A percentile compares a stretch with the other conserved stretches of the same genome.
phyloP scores from a whole-genome alignment of 2,113 vertebrate species.

The Eidolon helvum region DNA sequence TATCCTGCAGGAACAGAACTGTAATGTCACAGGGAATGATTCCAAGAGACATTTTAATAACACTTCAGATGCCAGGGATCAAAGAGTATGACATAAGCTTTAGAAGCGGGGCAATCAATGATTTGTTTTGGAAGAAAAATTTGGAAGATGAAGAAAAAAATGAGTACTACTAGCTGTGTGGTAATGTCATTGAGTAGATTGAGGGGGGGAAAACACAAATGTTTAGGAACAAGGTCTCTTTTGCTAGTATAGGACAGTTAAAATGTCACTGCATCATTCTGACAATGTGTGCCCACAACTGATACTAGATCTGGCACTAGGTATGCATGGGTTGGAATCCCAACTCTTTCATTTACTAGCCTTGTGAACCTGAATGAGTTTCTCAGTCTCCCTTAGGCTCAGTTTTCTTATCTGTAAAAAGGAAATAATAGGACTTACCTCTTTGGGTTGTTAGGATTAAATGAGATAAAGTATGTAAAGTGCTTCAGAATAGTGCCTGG shows the following conservation, averaged over 20 bases:
- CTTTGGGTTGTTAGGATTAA: background rate
- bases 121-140: slow-evolving; percentile 48
- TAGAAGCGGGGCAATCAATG: background rate
- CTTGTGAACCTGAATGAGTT: background rate
- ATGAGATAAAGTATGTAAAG: background rate
- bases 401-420: background rate
- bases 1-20: background rate
- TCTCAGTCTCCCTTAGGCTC: background rate
- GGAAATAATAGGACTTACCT: background rate
- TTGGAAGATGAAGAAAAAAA: background rate
- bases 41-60: background rate
- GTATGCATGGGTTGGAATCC: background rate
- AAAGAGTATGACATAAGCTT: background rate
- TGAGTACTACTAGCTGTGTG: background rate
- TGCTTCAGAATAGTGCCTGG: background rate
- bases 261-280: background rate
- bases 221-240: background rate
- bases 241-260: background rate
- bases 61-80: background rate
- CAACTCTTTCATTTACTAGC: background rate
- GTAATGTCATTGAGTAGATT: background rate
- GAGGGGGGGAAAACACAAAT: background rate
- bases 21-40: background rate
- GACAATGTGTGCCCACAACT: background rate
- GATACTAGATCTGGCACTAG: background rate